These are phyloP conservation scores for Mustelus asterias DNA, from an alignment of 2,113 vertebrate species.

Conservation along the genomic window DNA sequence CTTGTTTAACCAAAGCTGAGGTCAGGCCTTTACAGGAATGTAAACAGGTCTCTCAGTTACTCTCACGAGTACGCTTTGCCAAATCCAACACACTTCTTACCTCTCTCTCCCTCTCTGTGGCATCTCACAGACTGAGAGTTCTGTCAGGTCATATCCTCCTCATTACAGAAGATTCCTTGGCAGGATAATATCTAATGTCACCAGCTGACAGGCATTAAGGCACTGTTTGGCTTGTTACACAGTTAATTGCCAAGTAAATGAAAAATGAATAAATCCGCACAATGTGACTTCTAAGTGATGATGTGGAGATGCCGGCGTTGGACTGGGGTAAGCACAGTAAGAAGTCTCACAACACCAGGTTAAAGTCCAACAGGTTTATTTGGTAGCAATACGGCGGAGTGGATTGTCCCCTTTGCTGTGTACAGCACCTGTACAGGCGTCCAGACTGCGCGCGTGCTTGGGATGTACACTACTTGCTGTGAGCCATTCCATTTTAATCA, in stretches of 20 bases:
- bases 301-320: too few relatives aligned
- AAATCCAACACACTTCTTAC: background rate
- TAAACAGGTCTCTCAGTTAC: background rate
- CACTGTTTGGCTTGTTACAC: background rate
- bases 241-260: background rate
- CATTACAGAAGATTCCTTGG: background rate
- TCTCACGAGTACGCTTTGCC: background rate
- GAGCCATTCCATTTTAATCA: background rate
- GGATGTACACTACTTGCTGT: background rate
- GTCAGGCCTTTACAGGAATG: background rate
- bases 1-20: background rate
- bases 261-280: background rate
- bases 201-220: background rate
- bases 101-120: background rate
- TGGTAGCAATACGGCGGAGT: background rate
- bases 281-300: background rate
- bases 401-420: background rate
- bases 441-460: background rate
- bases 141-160: background rate
- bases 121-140: background rate
- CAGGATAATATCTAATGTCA: background rate
- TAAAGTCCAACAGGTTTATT: too few relatives aligned
- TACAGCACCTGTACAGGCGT: background rate
- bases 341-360: too few relatives aligned
- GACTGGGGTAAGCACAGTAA: too few relatives aligned